These are phyloP conservation scores for Lepidurus packardi DNA, from an alignment of 1,140 invertebrate species.

Conservation along the genomic window DNA sequence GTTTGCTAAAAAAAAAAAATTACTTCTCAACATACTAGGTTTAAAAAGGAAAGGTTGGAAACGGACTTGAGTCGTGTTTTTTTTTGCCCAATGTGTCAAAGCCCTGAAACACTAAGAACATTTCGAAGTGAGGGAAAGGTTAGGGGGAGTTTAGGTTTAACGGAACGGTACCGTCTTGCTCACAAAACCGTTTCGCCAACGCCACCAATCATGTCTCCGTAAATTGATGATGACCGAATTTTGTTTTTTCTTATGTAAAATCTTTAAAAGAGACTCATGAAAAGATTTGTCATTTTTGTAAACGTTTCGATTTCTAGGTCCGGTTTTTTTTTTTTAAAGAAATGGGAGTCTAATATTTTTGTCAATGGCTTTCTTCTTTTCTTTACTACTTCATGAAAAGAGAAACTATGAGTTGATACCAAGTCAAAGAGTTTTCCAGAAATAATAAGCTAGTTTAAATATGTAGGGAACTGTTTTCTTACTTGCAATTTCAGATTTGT, in stretches of 20 bases:
- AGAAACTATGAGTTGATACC: background rate
- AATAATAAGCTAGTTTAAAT: background rate
- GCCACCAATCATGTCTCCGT: conserved; percentile 7
- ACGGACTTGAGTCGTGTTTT: background rate
- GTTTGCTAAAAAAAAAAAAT: background rate
- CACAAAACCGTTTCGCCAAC: conserved; percentile 1
- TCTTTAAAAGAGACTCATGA: background rate
- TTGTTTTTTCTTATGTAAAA: background rate
- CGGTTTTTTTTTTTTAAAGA: background rate
- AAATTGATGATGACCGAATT: background rate
- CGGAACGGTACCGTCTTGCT: conserved; percentile 12
- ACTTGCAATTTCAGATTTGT: conserved; percentile 3
- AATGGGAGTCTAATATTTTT: background rate
- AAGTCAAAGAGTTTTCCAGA: conserved; percentile 16
- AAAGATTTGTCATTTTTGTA: conserved; percentile 8
- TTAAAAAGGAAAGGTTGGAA: conserved; percentile 6
- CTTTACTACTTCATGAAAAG: background rate
- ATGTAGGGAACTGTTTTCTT: conserved; percentile 18
- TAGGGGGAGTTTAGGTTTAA: background rate
- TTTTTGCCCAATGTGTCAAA: conserved; percentile 22
- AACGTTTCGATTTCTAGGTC: background rate
- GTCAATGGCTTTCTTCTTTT: conserved; percentile 4
- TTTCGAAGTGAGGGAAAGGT: background rate
- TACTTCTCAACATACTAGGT: background rate
- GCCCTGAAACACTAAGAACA: background rate